phyloP scores from a whole-genome alignment of 2,113 vertebrate genomes.

The Sceloporus undulatus region DNA sequence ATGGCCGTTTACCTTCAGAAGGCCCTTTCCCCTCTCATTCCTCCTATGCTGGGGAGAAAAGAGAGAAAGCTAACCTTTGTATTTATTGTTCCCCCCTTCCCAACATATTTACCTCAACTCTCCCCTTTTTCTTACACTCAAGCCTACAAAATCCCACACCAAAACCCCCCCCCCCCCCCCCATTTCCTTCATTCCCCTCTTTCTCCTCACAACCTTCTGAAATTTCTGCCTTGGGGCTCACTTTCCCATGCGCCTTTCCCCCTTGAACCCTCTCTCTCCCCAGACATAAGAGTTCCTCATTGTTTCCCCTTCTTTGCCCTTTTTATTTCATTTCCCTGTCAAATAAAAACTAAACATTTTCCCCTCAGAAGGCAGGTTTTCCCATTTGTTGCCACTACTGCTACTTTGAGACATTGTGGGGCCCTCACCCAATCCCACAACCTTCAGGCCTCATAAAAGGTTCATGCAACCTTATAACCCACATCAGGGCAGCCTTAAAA shows the following conservation, averaged over 20 bases:
- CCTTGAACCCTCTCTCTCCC: not conserved
- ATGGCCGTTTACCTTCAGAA: constrained; percentile 73
- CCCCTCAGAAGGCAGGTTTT: not conserved
- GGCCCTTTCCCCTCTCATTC: constrained; percentile 28
- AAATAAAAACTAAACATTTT: not conserved
- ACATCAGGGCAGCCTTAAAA: no score
- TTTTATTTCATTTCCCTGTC: not conserved
- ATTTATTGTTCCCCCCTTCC: no score
- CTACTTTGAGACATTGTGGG: not conserved
- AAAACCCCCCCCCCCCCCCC: not conserved
- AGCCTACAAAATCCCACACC: not conserved
- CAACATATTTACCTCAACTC: no score
- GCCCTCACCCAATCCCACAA: no score
- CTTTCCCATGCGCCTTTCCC: not conserved
- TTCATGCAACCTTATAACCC: not conserved
- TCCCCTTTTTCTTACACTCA: no score
- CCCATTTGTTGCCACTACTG: no score
- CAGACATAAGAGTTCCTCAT: not conserved
- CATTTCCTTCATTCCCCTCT: not conserved
- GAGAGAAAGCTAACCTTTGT: no score
- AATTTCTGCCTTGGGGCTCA: not conserved
- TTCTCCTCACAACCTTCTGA: constrained; percentile 5
- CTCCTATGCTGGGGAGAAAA: not conserved
- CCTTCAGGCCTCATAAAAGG: no score
- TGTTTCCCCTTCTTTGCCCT: not conserved